Percentiles rank a stretch among this genome's conserved stretches.
Conservation (phyloP, 2,888 invertebrate species). For the Synanthedon myopaeformis region DNA sequence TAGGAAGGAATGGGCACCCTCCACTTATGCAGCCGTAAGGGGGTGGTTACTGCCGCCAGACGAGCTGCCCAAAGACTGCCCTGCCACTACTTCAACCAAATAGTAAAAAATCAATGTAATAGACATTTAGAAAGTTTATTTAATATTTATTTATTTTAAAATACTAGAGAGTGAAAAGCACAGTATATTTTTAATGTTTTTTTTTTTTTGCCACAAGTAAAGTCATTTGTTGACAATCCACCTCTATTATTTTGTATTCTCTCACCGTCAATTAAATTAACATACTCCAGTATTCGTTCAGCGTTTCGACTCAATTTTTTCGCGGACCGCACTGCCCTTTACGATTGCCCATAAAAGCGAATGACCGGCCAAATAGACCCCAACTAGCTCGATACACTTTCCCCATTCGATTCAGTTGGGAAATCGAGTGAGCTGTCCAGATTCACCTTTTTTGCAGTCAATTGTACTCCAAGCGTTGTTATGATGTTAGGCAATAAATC, state of each 20-base stretch:
- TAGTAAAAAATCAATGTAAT: no score
- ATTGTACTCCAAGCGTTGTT: conserved; percentile 13
- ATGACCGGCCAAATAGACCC: conserved; percentile 30
- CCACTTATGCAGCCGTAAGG: no score
- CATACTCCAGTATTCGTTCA: conserved; percentile 33
- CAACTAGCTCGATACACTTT: conserved; percentile 23
- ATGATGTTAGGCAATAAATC: conserved; percentile 10
- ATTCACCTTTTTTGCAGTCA: conserved; percentile 16
- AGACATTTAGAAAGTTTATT: no score
- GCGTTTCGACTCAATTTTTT: conserved; percentile 29
- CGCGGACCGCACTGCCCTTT: conserved; percentile 33
- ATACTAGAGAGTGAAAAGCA: no score
- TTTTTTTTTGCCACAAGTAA: no score
- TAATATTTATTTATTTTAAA: no score
- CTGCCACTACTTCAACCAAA: no score
- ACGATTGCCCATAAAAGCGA: conserved; percentile 46
- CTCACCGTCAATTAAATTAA: conserved; percentile 32
- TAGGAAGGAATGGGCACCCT: no score
- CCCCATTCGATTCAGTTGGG: conserved; percentile 19
- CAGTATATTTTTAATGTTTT: no score
- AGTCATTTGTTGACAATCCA: no score
- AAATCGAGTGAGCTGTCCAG: conserved; percentile 13
- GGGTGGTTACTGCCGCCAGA: no score
- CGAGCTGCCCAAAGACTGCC: no score
- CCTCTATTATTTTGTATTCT: neutral